These are phyloP conservation scores for Vipera latastei DNA, from an alignment of 2,797 vertebrate species.

Conservation along the genomic window DNA sequence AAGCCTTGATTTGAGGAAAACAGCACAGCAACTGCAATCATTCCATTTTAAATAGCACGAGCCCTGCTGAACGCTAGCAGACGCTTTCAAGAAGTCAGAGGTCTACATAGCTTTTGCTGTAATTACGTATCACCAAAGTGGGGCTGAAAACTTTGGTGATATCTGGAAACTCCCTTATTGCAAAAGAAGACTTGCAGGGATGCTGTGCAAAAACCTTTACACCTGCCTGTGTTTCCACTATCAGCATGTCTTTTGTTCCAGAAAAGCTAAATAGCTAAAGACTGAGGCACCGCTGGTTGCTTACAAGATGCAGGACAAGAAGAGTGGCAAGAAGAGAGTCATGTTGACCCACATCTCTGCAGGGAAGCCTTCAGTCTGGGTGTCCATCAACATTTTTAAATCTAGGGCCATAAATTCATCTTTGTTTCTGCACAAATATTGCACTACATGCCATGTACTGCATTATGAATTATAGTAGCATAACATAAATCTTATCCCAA, in stretches of 20 bases:
- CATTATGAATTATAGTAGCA: background rate
- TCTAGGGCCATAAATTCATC: background rate
- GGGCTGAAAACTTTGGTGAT: background rate
- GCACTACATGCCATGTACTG: background rate
- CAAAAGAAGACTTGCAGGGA: background rate
- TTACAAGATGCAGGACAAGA: background rate
- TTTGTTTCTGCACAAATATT: constrained; percentile 1
- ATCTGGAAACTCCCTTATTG: background rate
- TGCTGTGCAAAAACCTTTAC: background rate
- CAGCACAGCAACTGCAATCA: background rate
- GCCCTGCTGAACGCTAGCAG: background rate
- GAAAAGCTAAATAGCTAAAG: background rate
- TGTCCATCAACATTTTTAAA: background rate
- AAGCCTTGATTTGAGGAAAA: constrained; percentile 20
- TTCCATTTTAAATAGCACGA: background rate
- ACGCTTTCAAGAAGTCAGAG: background rate
- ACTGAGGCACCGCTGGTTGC: background rate
- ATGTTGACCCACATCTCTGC: background rate
- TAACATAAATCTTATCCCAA: background rate
- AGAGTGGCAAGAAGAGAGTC: background rate
- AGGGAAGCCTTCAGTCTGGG: background rate
- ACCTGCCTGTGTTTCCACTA: background rate
- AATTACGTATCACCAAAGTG: background rate
- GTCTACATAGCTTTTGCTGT: background rate
- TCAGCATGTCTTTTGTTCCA: background rate